These are phyloP conservation scores for Crotalus helleri DNA, from an alignment of 2,113 vertebrate species.

Conservation along the genomic window DNA sequence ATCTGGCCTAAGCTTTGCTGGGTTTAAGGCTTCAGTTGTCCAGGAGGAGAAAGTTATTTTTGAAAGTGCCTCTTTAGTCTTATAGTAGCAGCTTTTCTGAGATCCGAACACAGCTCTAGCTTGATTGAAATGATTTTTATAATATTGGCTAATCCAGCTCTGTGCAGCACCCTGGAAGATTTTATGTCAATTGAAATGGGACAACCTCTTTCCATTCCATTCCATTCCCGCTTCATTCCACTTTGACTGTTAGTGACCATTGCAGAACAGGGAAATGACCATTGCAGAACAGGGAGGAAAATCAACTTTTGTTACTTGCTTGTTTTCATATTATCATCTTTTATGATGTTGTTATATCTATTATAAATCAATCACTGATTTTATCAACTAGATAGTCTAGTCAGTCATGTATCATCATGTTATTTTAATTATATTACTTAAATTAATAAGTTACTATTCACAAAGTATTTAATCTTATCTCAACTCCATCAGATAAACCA, in stretches of 20 bases:
- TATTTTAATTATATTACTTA: background rate
- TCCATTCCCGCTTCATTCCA: background rate
- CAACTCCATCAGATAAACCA: constrained; percentile 3
- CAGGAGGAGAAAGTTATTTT: background rate
- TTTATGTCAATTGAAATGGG: background rate
- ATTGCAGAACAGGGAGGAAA: background rate
- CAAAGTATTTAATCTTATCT: background rate
- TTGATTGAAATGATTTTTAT: background rate
- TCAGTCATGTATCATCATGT: constrained; percentile 17
- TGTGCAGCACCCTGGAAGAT: background rate
- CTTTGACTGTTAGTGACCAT: background rate
- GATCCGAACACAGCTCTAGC: background rate
- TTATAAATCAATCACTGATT: background rate
- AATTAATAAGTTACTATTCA: background rate
- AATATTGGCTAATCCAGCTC: background rate
- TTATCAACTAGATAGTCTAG: background rate
- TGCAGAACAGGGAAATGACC: background rate
- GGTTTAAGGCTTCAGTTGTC: background rate
- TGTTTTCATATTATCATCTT: background rate
- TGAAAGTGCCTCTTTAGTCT: background rate
- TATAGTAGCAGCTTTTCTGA: background rate
- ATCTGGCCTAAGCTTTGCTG: background rate
- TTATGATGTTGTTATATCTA: background rate
- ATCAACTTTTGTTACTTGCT: background rate
- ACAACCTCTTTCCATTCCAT: background rate